These are phyloP conservation scores for Mobula birostris DNA, from an alignment of 2,113 vertebrate species.

Conservation along the genomic window DNA sequence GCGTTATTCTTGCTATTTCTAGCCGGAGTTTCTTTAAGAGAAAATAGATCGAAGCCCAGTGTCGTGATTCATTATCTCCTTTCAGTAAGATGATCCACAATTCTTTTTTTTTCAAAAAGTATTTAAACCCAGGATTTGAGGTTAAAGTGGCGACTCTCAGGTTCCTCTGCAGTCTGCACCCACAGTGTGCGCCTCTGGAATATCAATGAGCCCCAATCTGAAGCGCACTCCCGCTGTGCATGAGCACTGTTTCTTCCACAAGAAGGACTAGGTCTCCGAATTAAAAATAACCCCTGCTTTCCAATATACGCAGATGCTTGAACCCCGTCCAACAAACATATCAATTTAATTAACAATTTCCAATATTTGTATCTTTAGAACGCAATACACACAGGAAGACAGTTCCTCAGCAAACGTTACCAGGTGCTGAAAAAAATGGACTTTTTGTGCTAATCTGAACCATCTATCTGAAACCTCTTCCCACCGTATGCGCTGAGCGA, in stretches of 20 bases:
- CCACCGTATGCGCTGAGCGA: background rate
- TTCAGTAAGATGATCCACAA: background rate
- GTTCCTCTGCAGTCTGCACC: slow-evolving; percentile 22
- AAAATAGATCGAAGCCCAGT: background rate
- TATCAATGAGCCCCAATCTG: slow-evolving; percentile 21
- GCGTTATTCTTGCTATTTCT: background rate
- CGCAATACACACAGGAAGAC: background rate
- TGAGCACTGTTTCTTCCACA: background rate
- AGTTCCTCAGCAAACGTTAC: background rate
- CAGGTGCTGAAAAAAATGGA: background rate
- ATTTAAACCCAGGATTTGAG: background rate
- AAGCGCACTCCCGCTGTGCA: background rate
- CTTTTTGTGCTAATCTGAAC: background rate
- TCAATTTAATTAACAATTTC: background rate
- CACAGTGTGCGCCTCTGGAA: background rate
- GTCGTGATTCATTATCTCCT: background rate
- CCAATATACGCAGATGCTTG: background rate
- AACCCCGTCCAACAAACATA: background rate
- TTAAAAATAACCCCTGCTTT: background rate
- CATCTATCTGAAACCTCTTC: background rate
- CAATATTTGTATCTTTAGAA: background rate
- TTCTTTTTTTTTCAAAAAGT: background rate
- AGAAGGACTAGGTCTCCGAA: background rate
- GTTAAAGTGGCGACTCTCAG: background rate
- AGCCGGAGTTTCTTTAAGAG: background rate